A percentile compares a stretch with the other conserved stretches of the same genome.
Evolutionary conservation across 2,888 invertebrate species (phyloP).

Genomic region (Pristionchus fissidentatus): DNA sequence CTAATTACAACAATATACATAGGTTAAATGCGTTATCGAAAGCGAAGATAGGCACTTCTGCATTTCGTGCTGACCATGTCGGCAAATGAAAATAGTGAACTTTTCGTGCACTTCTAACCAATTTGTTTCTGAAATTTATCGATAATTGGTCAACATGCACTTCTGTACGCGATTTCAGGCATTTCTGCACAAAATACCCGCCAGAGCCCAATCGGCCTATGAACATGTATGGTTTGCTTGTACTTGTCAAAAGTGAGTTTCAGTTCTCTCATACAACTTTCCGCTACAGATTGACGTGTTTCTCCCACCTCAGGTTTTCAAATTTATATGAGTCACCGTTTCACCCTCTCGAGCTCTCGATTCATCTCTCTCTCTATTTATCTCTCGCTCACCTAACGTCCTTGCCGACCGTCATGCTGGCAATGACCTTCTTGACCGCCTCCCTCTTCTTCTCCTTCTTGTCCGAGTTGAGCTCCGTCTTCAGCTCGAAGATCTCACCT

Average conservation of each 20-base stretch:
- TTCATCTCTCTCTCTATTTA: background rate
- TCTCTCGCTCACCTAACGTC: constrained; percentile 83
- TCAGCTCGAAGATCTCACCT: constrained; percentile 97
- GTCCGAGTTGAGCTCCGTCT: constrained; percentile 98
- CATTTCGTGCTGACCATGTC: background rate
- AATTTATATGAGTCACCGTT: too few species aligned
- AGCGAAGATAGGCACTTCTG: background rate
- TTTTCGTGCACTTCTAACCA: too few species aligned
- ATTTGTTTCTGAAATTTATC: too few species aligned
- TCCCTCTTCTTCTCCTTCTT: constrained; percentile 99
- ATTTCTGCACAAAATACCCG: too few species aligned
- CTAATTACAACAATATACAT: constrained; percentile 73
- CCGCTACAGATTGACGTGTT: too few species aligned
- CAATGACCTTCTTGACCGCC: constrained; percentile 99
- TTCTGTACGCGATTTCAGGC: too few species aligned
- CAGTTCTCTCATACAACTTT: too few species aligned
- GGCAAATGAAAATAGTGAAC: background rate
- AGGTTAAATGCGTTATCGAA: background rate
- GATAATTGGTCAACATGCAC: too few species aligned
- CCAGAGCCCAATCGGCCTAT: too few species aligned
- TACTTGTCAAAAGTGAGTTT: too few species aligned
- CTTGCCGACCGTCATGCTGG: constrained; percentile 99
- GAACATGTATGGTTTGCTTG: too few species aligned
- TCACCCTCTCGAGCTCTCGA: background rate
- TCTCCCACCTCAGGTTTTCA: too few species aligned